Percentiles rank a stretch among this genome's conserved stretches.
Conservation (phyloP, 30 jellyfish, hydroid and myxozoan genomes). For the Cassiopea andromeda region DNA sequence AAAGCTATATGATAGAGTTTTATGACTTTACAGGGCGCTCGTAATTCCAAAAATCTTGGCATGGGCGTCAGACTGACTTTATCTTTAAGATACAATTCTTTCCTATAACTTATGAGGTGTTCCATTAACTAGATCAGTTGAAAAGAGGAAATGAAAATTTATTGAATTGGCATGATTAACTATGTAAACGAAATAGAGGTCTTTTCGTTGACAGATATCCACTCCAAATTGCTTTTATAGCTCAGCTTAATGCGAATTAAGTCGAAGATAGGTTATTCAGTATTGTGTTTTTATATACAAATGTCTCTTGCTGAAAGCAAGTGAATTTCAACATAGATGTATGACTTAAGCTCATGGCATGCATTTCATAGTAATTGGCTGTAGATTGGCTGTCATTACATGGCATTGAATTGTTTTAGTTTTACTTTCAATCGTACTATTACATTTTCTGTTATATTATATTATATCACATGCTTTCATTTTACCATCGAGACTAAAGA, state of each 20-base stretch:
- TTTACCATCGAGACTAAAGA: too few species aligned
- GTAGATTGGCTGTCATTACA: too few species aligned
- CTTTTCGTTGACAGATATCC: neutral
- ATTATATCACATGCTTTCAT: too few species aligned
- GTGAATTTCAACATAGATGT: too few species aligned
- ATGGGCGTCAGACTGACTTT: neutral
- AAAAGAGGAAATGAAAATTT: neutral
- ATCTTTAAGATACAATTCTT: neutral
- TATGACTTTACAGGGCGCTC: neutral
- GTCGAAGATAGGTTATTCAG: neutral
- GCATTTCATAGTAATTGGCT: too few species aligned
- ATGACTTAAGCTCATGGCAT: too few species aligned
- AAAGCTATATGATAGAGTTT: neutral
- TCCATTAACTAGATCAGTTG: neutral
- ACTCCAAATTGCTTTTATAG: neutral
- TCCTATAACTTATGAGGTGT: neutral
- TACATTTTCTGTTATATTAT: too few species aligned
- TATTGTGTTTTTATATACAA: too few species aligned
- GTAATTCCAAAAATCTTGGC: neutral
- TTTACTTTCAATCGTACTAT: too few species aligned
- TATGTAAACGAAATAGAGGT: neutral
- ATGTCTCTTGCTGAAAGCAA: too few species aligned
- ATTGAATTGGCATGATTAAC: neutral
- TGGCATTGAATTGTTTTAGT: too few species aligned
- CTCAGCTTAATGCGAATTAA: neutral